phyloP scores from a whole-genome alignment of 1,140 invertebrate genomes.

The Wiebesia pumilae region DNA sequence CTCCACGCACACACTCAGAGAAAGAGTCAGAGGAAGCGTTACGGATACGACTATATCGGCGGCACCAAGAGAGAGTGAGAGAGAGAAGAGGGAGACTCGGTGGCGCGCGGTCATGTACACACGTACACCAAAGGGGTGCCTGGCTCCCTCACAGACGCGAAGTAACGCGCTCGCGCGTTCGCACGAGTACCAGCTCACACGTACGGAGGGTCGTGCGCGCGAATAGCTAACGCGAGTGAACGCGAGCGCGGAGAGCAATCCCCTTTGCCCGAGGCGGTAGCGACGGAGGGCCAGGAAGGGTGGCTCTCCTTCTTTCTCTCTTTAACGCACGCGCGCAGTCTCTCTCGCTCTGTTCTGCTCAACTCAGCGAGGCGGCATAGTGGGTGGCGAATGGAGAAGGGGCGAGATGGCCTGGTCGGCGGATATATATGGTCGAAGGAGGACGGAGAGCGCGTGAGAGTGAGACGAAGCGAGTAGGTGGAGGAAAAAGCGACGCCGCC shows the following conservation, averaged over 20 bases:
- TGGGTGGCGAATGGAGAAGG: constrained; percentile 35
- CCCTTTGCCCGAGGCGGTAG: constrained; percentile 41
- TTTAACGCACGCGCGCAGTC: no score
- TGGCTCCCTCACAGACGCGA: background rate
- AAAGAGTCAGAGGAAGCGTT: background rate
- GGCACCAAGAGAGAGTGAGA: background rate
- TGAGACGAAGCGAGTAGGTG: constrained; percentile 51
- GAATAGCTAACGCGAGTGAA: constrained; percentile 43
- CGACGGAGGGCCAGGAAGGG: constrained; percentile 46
- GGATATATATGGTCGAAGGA: constrained; percentile 39
- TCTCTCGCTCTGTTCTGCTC: background rate
- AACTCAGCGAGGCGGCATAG: background rate
- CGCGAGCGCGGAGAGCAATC: constrained; percentile 34
- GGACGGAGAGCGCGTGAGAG: constrained; percentile 52
- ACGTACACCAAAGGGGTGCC: background rate
- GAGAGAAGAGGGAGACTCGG: background rate
- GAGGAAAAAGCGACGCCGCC: constrained; percentile 59
- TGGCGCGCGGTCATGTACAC: background rate
- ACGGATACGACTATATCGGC: background rate
- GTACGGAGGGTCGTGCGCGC: constrained; percentile 6
- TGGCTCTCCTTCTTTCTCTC: constrained; percentile 28
- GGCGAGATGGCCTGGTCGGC: constrained; percentile 38
- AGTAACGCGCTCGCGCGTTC: no score
- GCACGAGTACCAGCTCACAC: background rate
- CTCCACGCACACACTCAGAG: background rate